Base-by-base conservation (phyloP, 2,888 invertebrate genomes). In the Leptinotarsa peninsularis region DNA sequence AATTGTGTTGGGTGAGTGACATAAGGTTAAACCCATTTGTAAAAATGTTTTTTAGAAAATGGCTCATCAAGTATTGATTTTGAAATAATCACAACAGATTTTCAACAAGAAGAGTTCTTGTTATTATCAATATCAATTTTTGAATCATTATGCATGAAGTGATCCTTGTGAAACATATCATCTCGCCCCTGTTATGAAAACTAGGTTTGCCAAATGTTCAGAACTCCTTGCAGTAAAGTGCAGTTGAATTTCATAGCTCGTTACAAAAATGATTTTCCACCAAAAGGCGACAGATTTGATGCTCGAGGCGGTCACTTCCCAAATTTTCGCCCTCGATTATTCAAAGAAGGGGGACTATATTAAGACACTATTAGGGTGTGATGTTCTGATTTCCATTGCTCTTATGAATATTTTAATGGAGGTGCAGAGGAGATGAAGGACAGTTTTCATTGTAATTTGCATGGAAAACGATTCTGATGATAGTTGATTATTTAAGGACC, bases 371-470 rank as follows among this genome's bases (percentile, higher is more conserved):
- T 74, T 74, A 58, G 74, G 76, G 72, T 74, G 69, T 74, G 56
- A 74, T 76, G 71, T 74, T 71, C 74, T 63, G 74, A 76, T 76
- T 76, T 76, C 76, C 76, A 76, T 76, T 76, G 74, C 74, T 76
- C 74, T 74, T 76, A 76, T 76, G 76, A 76, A 76, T 76, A 76
- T 76, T 76, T 76, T 74, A 68, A 74, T 74, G 74, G 68, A 69
- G 74, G 58, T 68, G 52, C 66, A 69, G 72, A 67, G 74, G 58
- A 56, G 49, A 76, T 74, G 72, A 72, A 74, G 72, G 76, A 72
- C 76, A 76, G 69, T 72, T 72, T 63, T 72, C 72, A 49, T 58
- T 23, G 67, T 66, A 66, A 76, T 76, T 76, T 76, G 76, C 76
- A 76, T 76, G 74, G 76, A 76, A 74, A 76, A 76, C 74, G 76